A percentile compares a stretch with the other conserved stretches of the same genome.
Conservation (phyloP, 2,888 invertebrate species). For the Sarcophaga carnaria region DNA sequence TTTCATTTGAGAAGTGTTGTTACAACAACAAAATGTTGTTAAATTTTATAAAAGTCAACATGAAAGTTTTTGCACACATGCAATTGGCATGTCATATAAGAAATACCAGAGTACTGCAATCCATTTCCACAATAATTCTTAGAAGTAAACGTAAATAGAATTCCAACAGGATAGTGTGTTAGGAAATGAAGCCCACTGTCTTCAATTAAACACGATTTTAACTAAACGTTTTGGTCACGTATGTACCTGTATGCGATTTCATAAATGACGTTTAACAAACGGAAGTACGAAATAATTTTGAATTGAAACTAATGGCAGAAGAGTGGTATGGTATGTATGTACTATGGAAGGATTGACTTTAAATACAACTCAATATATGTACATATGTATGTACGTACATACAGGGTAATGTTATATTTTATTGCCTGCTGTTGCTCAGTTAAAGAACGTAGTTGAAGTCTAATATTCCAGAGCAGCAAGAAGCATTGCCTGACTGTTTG, state of each 20-base stretch:
- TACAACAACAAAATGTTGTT: too few species aligned
- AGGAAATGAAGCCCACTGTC: not conserved
- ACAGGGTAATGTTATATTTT: not conserved
- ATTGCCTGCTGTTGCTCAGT: not conserved
- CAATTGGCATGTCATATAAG: too few species aligned
- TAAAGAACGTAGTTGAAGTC: not conserved
- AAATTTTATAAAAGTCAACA: too few species aligned
- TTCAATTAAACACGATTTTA: slow-evolving; percentile 1
- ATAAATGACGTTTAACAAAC: slow-evolving; percentile 50
- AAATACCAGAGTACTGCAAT: too few species aligned
- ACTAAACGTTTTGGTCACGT: slow-evolving; percentile 47
- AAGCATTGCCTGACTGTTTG: not conserved
- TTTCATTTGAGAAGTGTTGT: too few species aligned
- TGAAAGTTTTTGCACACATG: too few species aligned
- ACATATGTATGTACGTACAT: too few species aligned
- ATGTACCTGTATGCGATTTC: not conserved
- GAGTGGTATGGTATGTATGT: not conserved
- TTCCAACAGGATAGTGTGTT: not conserved
- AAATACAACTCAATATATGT: not conserved
- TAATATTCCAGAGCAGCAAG: not conserved
- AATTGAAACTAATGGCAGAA: slow-evolving; percentile 31
- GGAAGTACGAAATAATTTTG: slow-evolving; percentile 47
- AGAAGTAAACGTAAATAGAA: too few species aligned
- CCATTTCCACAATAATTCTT: too few species aligned
- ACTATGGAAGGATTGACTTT: not conserved